phyloP scores from a whole-genome alignment of 2,888 invertebrate species.

The Quadroppia sp. region DNA sequence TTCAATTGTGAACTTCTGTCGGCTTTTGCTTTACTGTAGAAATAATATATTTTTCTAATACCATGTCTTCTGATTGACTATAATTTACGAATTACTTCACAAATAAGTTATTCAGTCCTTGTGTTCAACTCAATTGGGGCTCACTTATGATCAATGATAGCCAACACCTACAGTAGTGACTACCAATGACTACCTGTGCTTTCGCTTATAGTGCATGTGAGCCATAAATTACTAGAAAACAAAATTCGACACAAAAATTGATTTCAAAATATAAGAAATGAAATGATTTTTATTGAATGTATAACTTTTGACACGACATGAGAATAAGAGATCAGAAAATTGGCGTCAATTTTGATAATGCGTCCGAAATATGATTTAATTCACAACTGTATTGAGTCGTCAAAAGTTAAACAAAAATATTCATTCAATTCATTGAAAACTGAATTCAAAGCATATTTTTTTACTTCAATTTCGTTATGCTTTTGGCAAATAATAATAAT shows the following conservation, averaged over 20 bases:
- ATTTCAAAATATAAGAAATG: neutral
- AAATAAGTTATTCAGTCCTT: too few relatives aligned
- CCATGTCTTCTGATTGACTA: neutral
- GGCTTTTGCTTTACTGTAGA: too few relatives aligned
- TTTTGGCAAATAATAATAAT: conserved; percentile 26
- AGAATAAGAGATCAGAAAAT: neutral
- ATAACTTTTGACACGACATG: conserved; percentile 13
- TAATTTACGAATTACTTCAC: neutral
- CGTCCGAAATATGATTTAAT: neutral
- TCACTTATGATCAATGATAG: neutral
- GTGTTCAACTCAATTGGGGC: too few relatives aligned
- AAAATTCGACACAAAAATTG: neutral
- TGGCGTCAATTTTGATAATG: neutral
- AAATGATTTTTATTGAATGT: neutral
- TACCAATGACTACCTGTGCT: too few relatives aligned
- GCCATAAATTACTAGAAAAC: neutral
- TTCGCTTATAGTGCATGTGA: too few relatives aligned
- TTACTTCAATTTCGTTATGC: conserved; percentile 1
- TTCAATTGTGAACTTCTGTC: neutral
- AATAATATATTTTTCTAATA: too few relatives aligned
- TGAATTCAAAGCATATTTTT: neutral
- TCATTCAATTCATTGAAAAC: too few relatives aligned
- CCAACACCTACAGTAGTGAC: neutral
- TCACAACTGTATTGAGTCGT: conserved; percentile 12
- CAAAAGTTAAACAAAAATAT: conserved; percentile 7